Evolutionary conservation across 2,888 invertebrate genomes (phyloP).

Genomic region (Ophioninae sp.): DNA sequence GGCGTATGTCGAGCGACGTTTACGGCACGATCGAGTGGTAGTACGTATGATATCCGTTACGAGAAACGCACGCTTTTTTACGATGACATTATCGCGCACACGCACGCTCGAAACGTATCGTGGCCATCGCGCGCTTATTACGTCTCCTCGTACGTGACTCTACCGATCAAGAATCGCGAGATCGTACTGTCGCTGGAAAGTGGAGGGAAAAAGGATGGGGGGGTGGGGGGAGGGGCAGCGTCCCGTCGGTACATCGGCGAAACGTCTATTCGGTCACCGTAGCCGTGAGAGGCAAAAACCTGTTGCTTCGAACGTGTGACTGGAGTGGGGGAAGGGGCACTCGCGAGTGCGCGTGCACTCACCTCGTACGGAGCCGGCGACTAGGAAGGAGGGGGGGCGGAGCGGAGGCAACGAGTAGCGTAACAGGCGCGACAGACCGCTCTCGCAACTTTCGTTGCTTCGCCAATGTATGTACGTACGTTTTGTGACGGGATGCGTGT

Average conservation of each 20-base stretch:
- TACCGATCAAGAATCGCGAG: constrained; percentile 3
- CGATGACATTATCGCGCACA: neutral
- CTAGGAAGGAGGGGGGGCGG: neutral
- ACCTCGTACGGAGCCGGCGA: constrained; percentile 12
- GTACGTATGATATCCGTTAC: neutral
- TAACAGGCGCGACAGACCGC: neutral
- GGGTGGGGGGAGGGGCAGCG: neutral
- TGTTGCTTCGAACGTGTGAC: constrained; percentile 58
- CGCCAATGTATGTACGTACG: neutral
- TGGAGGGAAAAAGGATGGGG: neutral
- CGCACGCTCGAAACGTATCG: neutral
- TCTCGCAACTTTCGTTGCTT: neutral
- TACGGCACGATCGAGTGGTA: neutral
- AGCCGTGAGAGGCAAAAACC: constrained; percentile 47
- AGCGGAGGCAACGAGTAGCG: neutral
- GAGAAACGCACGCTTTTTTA: neutral
- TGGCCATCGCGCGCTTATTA: constrained; percentile 2
- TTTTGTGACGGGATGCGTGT: neutral
- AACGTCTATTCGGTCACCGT: constrained; percentile 30
- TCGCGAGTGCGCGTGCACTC: constrained; percentile 45
- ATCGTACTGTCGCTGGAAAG: neutral
- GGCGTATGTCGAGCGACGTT: neutral
- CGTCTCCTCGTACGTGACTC: neutral
- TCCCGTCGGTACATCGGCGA: constrained; percentile 19
- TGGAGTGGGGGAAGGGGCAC: neutral